Evolutionary conservation across 2,888 invertebrate genomes (phyloP).

Genomic region (Drosophila stalkeri): DNA sequence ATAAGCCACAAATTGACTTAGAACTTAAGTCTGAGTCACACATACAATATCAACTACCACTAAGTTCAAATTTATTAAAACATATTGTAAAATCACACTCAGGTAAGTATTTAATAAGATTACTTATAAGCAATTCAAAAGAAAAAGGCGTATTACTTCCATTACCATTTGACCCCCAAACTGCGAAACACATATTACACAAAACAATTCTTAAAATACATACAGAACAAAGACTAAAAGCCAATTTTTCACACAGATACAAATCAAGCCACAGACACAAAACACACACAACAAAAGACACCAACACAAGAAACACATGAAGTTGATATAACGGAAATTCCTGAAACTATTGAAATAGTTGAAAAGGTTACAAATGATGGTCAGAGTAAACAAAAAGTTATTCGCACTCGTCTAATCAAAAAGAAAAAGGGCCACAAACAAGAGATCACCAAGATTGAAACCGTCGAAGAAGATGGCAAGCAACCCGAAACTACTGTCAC

Average conservation of each 20-base stretch:
- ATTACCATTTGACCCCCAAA: constrained; percentile 60
- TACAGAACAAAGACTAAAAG: constrained; percentile 54
- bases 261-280: constrained; percentile 82
- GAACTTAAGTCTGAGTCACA: constrained; percentile 28
- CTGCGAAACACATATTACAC: constrained; percentile 82
- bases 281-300: constrained; percentile 85
- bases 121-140: constrained; percentile 53
- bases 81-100: constrained; percentile 54
- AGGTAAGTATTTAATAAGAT: constrained; percentile 54
- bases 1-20: constrained; percentile 31
- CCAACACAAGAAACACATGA: constrained; percentile 72
- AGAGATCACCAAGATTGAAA: constrained; percentile 64
- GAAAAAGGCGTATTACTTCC: constrained; percentile 84
- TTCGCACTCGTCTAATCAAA: constrained; percentile 57
- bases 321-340: constrained; percentile 55
- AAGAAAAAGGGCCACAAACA: constrained; percentile 54
- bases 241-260: constrained; percentile 83
- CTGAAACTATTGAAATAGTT: constrained; percentile 52
- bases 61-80: constrained; percentile 31
- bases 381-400: constrained; percentile 36
- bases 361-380: constrained; percentile 56
- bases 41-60: constrained; percentile 17
- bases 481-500: constrained; percentile 50
- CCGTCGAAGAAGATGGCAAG: constrained; percentile 55
- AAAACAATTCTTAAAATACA: constrained; percentile 54